Base-by-base conservation (phyloP, 2,113 vertebrate species). In the Struthio camelus region DNA sequence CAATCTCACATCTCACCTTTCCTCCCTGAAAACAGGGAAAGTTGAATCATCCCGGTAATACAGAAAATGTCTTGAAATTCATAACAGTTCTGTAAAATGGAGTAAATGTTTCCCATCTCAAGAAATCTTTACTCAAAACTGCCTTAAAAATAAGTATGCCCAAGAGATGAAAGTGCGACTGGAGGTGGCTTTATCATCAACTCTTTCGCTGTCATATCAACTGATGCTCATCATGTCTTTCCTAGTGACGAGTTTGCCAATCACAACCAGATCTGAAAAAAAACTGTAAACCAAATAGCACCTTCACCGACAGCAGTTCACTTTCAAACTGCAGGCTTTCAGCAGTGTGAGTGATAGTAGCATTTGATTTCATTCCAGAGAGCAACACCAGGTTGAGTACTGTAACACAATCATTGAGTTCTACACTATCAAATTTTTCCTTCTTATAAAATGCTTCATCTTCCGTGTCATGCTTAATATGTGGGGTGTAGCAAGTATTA, bases 401-500 rank as follows among this genome's bases (percentile, higher is more conserved):
- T 92, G 40, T 30, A 93, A 77, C 66, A 19, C 23, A 92, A 40
- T 70, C 28, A 38, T 64, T 11, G 34, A 92, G 84, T 80, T 79
- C 65, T 90, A 79, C 23, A 38, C 6, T 51, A 65, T 28, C 25
- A 56, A 11, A 4, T 93, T 81, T 94, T 85, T 71, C 15, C 30
- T 94, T 86, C 30, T 10, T 56, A 78, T 25, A 14, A 90, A 92
- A 90, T 61, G 11, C 42, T 96, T 96, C 56, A 61, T 61, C 48
- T 73, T 95, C 19, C 27, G 69, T 70, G 14, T 22, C 54, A 38
- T 34, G 16, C 70, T 73, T 94, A 96, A 88, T 88, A 65, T 36
- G 84, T 40, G 89, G 48, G 89, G 85, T 82, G 94, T 95, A 89
- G 42, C 15, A 14, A 88, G 75, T 85, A 91, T 28, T 53, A 96